Percentiles rank a stretch among this genome's conserved stretches.
Evolutionary conservation across 2,888 invertebrate species (phyloP).

Genomic region (Desoria tigrina): DNA sequence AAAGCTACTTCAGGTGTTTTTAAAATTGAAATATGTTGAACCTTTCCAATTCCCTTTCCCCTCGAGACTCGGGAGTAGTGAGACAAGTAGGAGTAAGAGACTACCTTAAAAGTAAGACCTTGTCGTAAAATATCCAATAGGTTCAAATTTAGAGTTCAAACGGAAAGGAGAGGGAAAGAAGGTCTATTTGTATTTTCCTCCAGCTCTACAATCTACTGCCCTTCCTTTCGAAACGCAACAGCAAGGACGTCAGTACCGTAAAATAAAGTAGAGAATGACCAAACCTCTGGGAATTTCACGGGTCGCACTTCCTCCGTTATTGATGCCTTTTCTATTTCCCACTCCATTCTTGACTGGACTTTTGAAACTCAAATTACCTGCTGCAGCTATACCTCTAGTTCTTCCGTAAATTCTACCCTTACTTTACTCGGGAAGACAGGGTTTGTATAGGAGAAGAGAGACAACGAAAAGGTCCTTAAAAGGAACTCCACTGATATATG

Average conservation of each 20-base stretch:
- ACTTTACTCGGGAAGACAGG: not conserved
- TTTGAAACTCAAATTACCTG: not conserved
- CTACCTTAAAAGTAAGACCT: too few species aligned
- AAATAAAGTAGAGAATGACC: conserved; percentile 12
- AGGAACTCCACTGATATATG: too few species aligned
- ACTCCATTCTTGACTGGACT: conserved; percentile 6
- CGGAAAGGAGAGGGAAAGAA: not conserved
- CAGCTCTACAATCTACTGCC: too few species aligned
- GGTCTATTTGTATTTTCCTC: conserved; percentile 5
- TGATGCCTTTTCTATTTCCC: conserved; percentile 16
- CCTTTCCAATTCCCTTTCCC: too few species aligned
- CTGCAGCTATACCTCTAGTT: not conserved
- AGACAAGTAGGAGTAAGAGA: too few species aligned
- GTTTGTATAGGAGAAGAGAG: too few species aligned
- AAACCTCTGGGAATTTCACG: conserved; percentile 20
- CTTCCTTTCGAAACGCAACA: not conserved
- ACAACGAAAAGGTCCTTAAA: too few species aligned
- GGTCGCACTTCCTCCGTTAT: conserved; percentile 18
- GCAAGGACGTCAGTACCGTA: not conserved
- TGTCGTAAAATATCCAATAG: not conserved
- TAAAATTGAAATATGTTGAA: too few species aligned
- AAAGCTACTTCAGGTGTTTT: too few species aligned
- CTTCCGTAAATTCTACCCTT: not conserved
- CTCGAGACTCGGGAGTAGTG: too few species aligned
- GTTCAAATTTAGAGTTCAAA: not conserved